A percentile compares a stretch with the other conserved stretches of the same genome.
Evolutionary conservation across 2,888 invertebrate species (phyloP).

Genomic region (Sminthurinus aureus): DNA sequence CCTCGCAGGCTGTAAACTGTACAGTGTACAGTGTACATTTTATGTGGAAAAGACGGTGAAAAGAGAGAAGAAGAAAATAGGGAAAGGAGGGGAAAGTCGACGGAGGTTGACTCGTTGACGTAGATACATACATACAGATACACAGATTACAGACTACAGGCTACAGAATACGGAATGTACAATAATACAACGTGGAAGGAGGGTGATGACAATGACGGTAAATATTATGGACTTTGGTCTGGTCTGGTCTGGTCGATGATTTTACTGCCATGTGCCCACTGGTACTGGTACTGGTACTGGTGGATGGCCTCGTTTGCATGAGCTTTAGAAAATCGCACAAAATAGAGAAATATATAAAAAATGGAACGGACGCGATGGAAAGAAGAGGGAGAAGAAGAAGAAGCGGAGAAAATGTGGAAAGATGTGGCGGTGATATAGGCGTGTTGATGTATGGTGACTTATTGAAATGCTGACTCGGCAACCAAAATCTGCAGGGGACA

Average conservation of each 20-base stretch:
- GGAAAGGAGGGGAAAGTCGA: background rate
- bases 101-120: background rate
- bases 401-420: background rate
- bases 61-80: background rate
- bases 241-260: background rate
- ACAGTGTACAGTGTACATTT: too few species aligned
- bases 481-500: constrained; percentile 28
- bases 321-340: background rate
- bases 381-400: background rate
- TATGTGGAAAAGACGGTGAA: background rate
- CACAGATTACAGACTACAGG: too few species aligned
- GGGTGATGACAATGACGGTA: background rate
- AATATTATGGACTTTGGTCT: constrained; percentile 2
- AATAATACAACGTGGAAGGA: background rate
- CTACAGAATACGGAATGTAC: too few species aligned
- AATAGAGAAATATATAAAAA: background rate
- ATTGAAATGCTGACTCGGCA: constrained; percentile 33
- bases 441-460: constrained; percentile 19
- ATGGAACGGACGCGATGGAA: background rate
- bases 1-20: too few species aligned
- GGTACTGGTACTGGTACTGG: background rate
- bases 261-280: background rate
- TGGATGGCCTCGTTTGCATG: background rate
- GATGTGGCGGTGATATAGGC: background rate
- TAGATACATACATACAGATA: background rate